These are phyloP conservation scores for Potorous gilbertii DNA, from an alignment of 2,797 vertebrate genomes.

Conservation along the genomic window DNA sequence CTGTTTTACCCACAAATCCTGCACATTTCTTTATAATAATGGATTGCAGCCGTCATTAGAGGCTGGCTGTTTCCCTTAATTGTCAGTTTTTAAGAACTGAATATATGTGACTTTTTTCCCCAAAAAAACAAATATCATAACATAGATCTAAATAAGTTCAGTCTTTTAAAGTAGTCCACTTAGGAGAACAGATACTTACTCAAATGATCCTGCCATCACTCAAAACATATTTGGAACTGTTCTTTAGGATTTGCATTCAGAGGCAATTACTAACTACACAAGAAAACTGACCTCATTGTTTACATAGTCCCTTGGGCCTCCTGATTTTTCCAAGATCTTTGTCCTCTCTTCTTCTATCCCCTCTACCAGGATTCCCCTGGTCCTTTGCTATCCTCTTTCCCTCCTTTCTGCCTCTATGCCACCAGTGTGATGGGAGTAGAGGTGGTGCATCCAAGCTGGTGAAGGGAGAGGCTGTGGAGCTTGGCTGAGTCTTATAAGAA, in stretches of 20 bases:
- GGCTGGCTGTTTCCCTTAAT: constrained; percentile 31
- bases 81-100: constrained; percentile 39
- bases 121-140: background rate
- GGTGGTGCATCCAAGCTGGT: background rate
- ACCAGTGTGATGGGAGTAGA: background rate
- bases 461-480: background rate
- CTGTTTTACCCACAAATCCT: constrained; percentile 37
- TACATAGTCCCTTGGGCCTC: background rate
- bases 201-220: constrained; percentile 40
- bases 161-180: constrained; percentile 23
- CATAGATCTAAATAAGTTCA: background rate
- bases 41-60: background rate
- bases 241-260: constrained; percentile 44
- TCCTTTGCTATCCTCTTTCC: background rate
- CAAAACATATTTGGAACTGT: background rate
- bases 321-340: constrained; percentile 1
- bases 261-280: constrained; percentile 10
- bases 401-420: background rate
- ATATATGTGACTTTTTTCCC: background rate
- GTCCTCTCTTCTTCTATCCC: background rate
- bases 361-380: background rate
- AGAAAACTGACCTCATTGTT: constrained; percentile 33
- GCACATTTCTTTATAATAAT: constrained; percentile 9
- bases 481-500: background rate
- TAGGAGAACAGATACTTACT: constrained; percentile 48